Evolutionary conservation across 2,797 vertebrate genomes (phyloP).

Genomic region (Sibirionetta formosa): DNA sequence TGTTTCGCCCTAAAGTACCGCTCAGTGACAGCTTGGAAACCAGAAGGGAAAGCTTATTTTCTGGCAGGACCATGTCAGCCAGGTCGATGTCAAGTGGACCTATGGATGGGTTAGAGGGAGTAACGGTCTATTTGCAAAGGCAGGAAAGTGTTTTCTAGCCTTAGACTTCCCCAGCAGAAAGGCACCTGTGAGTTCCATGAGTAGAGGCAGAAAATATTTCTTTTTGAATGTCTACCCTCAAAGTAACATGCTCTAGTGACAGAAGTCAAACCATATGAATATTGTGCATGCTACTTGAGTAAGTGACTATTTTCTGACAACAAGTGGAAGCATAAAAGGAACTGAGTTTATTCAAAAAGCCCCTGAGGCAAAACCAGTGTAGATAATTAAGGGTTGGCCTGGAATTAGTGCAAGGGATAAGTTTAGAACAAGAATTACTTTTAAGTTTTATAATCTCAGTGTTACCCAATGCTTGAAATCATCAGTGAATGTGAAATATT

Average conservation of each 20-base stretch:
- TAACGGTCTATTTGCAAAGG: constrained; percentile 18
- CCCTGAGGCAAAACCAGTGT: neutral
- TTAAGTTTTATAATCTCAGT: neutral
- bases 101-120: constrained; percentile 39
- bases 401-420: neutral
- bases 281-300: neutral
- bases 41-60: constrained; percentile 83
- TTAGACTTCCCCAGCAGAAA: neutral
- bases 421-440: neutral
- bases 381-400: neutral
- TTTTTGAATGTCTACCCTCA: neutral
- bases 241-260: neutral
- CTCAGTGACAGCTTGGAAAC: constrained; percentile 64
- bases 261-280: neutral
- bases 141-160: constrained; percentile 81
- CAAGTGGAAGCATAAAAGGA: neutral
- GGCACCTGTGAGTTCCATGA: neutral
- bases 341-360: neutral
- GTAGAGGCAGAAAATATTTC: neutral
- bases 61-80: constrained; percentile 71
- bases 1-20: constrained; percentile 59
- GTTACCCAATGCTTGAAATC: neutral
- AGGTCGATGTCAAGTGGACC: constrained; percentile 63
- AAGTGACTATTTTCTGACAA: neutral
- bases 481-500: constrained; percentile 21